These are phyloP conservation scores for Threskiornis aethiopicus DNA, from an alignment of 2,797 vertebrate genomes.

Conservation along the genomic window DNA sequence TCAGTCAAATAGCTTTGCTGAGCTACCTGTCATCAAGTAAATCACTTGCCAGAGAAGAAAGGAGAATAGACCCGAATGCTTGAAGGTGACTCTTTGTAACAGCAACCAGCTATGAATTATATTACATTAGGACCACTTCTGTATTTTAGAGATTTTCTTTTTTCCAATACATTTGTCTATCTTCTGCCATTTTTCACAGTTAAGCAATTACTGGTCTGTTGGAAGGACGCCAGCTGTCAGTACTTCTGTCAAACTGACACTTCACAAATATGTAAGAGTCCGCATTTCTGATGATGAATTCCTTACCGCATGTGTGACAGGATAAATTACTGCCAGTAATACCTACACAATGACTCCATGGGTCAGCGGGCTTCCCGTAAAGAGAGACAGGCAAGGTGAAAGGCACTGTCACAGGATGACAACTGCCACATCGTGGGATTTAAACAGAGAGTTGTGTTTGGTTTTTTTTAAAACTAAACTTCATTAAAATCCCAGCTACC, in stretches of 20 bases:
- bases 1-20: neutral
- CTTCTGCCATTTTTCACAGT: constrained; percentile 43
- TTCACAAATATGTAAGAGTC: constrained; percentile 16
- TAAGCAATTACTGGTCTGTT: constrained; percentile 42
- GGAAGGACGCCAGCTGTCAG: constrained; percentile 35
- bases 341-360: neutral
- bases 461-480: neutral
- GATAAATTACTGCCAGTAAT: constrained; percentile 52
- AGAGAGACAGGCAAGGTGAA: neutral
- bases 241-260: constrained; percentile 25
- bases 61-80: neutral
- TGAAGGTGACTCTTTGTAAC: constrained; percentile 39
- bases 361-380: neutral
- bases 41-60: neutral
- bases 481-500: neutral
- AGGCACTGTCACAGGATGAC: neutral
- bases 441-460: neutral
- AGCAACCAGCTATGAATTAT: constrained; percentile 33
- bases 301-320: neutral
- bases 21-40: neutral
- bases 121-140: constrained; percentile 41
- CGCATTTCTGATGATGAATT: constrained; percentile 47
- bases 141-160: constrained; percentile 30
- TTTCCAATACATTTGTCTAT: constrained; percentile 18
- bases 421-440: neutral